phyloP scores from a whole-genome alignment of 1,140 invertebrate species.

The Calosoma granatense region DNA sequence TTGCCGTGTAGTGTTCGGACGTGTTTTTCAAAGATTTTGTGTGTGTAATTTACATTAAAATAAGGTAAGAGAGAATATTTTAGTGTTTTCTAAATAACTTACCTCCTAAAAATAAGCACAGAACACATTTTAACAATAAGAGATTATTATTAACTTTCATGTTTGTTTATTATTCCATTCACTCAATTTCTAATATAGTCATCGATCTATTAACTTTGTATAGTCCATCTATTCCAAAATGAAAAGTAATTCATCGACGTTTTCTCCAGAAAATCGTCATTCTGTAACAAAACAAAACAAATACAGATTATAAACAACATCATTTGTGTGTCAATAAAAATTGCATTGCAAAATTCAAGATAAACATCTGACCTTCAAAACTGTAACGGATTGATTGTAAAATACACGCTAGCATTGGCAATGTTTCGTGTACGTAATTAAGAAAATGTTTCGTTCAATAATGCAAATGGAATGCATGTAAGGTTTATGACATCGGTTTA shows the following conservation, averaged over 20 bases:
- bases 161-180: neutral
- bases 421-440: too few species aligned
- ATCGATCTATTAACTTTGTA: neutral
- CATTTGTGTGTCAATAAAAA: neutral
- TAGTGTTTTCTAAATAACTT: constrained; percentile 16
- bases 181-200: neutral
- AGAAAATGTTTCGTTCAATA: too few species aligned
- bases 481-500: neutral
- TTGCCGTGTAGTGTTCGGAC: too few species aligned
- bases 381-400: too few species aligned
- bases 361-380: too few species aligned
- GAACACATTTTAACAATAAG: constrained; percentile 40
- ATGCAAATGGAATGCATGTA: too few species aligned
- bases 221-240: neutral
- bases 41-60: neutral
- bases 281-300: neutral
- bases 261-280: neutral
- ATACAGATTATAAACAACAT: neutral
- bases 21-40: too few species aligned
- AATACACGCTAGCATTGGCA: too few species aligned
- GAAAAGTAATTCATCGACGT: neutral
- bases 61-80: too few species aligned
- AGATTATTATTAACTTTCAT: constrained; percentile 33
- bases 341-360: neutral
- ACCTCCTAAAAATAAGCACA: constrained; percentile 45